Conservation (phyloP, 2,888 invertebrate genomes). For the Teleiodes luculella region DNA sequence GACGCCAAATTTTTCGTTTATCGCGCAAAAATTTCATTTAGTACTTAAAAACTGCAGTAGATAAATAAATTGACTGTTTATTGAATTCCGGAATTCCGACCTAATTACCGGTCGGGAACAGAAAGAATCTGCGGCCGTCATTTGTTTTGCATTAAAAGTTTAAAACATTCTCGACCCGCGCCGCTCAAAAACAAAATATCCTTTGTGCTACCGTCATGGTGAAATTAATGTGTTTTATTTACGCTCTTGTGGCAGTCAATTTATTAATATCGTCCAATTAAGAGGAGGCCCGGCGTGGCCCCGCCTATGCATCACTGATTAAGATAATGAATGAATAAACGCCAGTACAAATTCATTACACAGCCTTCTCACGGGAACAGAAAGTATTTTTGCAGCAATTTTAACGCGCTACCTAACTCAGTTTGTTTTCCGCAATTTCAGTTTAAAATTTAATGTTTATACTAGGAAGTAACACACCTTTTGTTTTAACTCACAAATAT, state of each 20-base stretch:
- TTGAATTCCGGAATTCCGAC: too few species aligned
- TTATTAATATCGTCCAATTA: constrained; percentile 37
- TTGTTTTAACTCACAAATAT: too few species aligned
- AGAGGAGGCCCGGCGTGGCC: constrained; percentile 15
- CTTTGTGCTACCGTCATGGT: neutral
- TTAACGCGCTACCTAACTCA: constrained; percentile 29
- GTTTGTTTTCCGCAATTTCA: constrained; percentile 19
- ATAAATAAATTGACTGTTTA: too few species aligned
- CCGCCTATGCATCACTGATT: constrained; percentile 30
- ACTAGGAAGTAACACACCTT: too few species aligned
- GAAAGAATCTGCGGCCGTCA: too few species aligned
- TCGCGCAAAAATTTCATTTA: too few species aligned
- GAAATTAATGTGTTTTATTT: constrained; percentile 13
- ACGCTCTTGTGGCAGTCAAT: constrained; percentile 11
- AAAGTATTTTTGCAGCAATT: constrained; percentile 28
- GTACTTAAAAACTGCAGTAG: too few species aligned
- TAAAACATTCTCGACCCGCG: too few species aligned
- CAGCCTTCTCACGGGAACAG: constrained; percentile 23
- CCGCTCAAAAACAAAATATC: neutral
- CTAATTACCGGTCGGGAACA: too few species aligned
- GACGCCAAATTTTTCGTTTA: too few species aligned
- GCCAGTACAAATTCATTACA: constrained; percentile 30
- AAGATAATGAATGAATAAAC: constrained; percentile 32
- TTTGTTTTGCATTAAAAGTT: too few species aligned
- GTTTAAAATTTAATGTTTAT: too few species aligned